A percentile compares a stretch with the other conserved stretches of the same genome.
These are phyloP conservation scores for Phymorhynchus buccinoides DNA, from an alignment of 1,140 invertebrate species.

Conservation along the genomic window DNA sequence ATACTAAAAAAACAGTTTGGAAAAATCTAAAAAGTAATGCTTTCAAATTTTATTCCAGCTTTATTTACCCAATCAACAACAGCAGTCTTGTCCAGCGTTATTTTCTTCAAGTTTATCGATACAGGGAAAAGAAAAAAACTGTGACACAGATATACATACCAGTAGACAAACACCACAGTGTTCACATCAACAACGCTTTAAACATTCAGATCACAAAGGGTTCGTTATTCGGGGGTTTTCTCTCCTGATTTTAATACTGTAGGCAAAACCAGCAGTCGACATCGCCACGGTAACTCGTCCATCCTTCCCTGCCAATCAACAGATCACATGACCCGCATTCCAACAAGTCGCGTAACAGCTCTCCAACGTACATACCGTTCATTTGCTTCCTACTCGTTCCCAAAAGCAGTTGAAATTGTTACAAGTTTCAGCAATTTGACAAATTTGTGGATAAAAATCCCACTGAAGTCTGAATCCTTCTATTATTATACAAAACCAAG, in stretches of 20 bases:
- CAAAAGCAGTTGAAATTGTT: too few species aligned
- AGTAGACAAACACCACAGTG: too few species aligned
- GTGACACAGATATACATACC: neutral
- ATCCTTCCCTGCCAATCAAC: neutral
- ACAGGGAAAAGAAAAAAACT: neutral
- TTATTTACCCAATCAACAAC: neutral
- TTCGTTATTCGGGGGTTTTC: too few species aligned
- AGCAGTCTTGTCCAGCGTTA: neutral
- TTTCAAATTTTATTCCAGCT: too few species aligned
- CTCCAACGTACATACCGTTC: too few species aligned
- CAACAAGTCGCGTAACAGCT: conserved; percentile 4
- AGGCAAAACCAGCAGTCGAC: neutral
- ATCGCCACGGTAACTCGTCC: neutral
- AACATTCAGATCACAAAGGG: neutral
- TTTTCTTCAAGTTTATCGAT: neutral
- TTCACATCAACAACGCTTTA: neutral
- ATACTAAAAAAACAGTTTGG: too few species aligned
- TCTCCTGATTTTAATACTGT: conserved; percentile 6
- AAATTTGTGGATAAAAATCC: too few species aligned
- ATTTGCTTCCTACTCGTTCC: too few species aligned
- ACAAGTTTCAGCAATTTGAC: too few species aligned
- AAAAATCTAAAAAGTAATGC: too few species aligned
- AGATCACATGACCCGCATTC: neutral
- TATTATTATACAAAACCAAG: too few species aligned
- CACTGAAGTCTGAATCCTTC: too few species aligned